Base-by-base conservation (phyloP, 2,113 vertebrate genomes). In the Pimephales promelas region DNA sequence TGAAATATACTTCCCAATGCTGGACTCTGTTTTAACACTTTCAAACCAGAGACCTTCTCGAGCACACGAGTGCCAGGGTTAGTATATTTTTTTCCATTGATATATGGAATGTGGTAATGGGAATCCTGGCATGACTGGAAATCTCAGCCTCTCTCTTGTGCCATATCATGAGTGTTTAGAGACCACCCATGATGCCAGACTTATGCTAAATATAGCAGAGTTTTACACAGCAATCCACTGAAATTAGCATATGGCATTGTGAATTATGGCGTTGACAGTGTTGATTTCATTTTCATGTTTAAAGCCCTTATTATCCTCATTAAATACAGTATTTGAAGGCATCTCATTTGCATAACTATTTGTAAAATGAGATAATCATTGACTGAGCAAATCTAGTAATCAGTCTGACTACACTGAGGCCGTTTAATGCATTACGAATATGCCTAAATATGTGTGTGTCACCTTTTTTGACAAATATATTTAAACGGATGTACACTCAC, bases 141-240 rank as follows among this genome's bases (percentile, higher is more conserved):
- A 73, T 78, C 77, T 77, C 20, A 11, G 13, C 49, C 18, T 75
- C 74, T 36, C 45, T 79, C 16, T 57, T 64, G 75, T 84, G 81
- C 26, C 45, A 89, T 86, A 85, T 84, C 66, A 70, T 59, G 70
- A 81, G 82, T 81, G 88, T 86, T 86, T 57, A 77, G 84, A 88
- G 90, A 91, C 88, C 85, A 88, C 71, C 28, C 73, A 62, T 77
- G 66, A 87, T 84, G 85, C 87, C 88, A 52, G 86, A 88, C 87
- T 87, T 72, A 83, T 49, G 86, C 92, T 92, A 93, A 92, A 92
- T 90, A 93, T 93, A 94, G 91, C 40, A 74, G 59, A 22, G 68
- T 90, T 84, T 57, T 71, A 87, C 76, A 84, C 14, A 10, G 40
- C 45, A 54, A 66, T 72, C 16, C 43, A 31, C 52, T 45, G 26